phyloP scores from a whole-genome alignment of 2,888 invertebrate species.

The Tortricodes alternella region DNA sequence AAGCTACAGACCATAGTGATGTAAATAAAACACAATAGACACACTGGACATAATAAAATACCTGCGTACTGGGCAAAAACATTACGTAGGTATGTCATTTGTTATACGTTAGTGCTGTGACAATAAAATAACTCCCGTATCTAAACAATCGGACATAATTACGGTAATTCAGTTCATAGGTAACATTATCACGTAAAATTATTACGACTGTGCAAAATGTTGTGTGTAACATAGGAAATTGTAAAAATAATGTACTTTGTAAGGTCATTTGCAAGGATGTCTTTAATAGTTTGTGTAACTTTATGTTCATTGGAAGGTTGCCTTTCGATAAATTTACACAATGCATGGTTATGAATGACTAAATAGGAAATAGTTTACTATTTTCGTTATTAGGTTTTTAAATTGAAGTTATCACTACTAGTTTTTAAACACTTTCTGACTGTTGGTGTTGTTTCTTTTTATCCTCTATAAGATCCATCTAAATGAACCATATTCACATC shows the following conservation, averaged over 20 bases:
- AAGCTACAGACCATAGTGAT: constrained; percentile 3
- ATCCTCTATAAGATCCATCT: no score
- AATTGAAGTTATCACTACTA: no score
- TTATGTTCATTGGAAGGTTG: constrained; percentile 11
- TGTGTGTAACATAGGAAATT: constrained; percentile 6
- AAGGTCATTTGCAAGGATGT: constrained; percentile 29
- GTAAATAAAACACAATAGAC: constrained; percentile 38
- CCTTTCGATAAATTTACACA: constrained; percentile 14
- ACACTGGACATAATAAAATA: constrained; percentile 52
- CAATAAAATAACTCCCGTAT: constrained; percentile 38
- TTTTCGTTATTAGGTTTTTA: no score
- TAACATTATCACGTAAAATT: constrained; percentile 7
- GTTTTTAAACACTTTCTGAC: no score
- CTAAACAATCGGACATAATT: constrained; percentile 30
- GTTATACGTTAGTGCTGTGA: constrained; percentile 41
- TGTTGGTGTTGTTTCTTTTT: no score
- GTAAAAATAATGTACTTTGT: neutral
- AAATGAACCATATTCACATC: no score
- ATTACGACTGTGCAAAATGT: neutral
- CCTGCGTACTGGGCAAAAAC: constrained; percentile 37
- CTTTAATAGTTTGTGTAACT: constrained; percentile 13
- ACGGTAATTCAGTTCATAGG: constrained; percentile 24
- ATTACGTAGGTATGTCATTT: constrained; percentile 33
- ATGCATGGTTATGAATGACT: neutral
- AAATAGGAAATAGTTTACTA: no score